phyloP scores from a whole-genome alignment of 1,140 invertebrate species.

The Zaprionus tsacasi region DNA sequence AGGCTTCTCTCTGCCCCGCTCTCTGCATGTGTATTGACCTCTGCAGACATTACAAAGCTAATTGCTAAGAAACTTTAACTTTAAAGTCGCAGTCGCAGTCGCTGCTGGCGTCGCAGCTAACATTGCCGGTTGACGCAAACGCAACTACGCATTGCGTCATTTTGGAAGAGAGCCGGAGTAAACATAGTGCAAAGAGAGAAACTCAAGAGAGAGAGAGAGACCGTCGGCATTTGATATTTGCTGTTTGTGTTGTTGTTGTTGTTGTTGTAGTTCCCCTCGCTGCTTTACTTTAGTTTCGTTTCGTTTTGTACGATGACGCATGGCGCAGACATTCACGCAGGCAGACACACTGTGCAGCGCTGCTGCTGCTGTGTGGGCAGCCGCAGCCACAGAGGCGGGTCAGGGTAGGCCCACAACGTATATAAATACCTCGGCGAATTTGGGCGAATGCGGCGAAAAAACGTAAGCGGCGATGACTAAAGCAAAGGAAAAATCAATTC shows the following conservation, averaged over 20 bases:
- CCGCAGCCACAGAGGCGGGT: slow-evolving; percentile 5
- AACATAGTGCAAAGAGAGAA: slow-evolving; percentile 3
- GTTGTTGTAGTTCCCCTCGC: slow-evolving; percentile 7
- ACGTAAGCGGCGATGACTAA: background rate
- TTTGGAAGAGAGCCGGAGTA: slow-evolving; percentile 5
- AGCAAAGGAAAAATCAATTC: background rate
- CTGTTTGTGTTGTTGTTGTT: slow-evolving; percentile 12
- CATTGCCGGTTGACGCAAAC: slow-evolving; percentile 63
- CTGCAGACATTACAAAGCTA: slow-evolving; percentile 1
- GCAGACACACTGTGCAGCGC: background rate
- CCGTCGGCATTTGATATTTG: background rate
- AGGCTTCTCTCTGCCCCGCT: background rate
- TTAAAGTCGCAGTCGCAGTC: slow-evolving; percentile 18
- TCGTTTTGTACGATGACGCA: slow-evolving; percentile 57
- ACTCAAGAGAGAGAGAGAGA: slow-evolving; percentile 6
- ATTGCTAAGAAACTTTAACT: slow-evolving; percentile 19
- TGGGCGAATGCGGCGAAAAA: background rate
- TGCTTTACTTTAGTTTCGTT: slow-evolving; percentile 21
- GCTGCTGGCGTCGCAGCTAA: background rate
- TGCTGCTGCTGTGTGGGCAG: background rate
- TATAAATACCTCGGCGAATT: slow-evolving; percentile 25
- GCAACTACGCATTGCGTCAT: slow-evolving; percentile 69
- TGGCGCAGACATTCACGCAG: slow-evolving; percentile 45
- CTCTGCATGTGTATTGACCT: slow-evolving; percentile 34
- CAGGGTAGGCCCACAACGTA: slow-evolving; percentile 11